These are phyloP conservation scores for Operophtera brumata DNA, from an alignment of 2,888 invertebrate genomes.

Conservation along the genomic window DNA sequence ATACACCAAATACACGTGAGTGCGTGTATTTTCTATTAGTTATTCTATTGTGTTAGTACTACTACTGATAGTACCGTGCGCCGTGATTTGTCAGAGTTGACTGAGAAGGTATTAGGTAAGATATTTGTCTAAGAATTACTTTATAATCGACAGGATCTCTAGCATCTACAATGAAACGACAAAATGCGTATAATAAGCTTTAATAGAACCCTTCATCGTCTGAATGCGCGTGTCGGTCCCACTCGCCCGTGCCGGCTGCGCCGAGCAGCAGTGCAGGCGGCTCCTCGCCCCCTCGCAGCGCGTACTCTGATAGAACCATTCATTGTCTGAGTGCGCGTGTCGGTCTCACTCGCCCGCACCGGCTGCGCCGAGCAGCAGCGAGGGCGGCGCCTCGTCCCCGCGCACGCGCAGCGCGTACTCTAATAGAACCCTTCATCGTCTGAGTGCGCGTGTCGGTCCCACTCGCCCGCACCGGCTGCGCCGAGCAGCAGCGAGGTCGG, in stretches of 20 bases:
- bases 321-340: conserved; percentile 51
- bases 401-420: conserved; percentile 81
- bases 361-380: conserved; percentile 43
- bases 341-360: conserved; percentile 39
- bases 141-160: no score
- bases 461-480: no score
- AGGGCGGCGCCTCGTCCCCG: conserved; percentile 89
- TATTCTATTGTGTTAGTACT: no score
- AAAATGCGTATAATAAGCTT: no score
- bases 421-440: conserved; percentile 67
- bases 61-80: no score
- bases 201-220: conserved; percentile 67
- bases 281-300: conserved; percentile 90
- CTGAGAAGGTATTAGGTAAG: no score
- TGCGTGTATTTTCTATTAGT: no score
- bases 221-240: conserved; percentile 37
- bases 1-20: no score
- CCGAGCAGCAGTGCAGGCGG: conserved; percentile 75
- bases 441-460: conserved; percentile 37
- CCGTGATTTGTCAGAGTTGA: no score
- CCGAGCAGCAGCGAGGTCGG: conserved; percentile 75
- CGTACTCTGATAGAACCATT: conserved; percentile 65
- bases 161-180: no score
- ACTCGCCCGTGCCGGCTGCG: no score
- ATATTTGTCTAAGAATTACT: no score